These are phyloP conservation scores for Epirrita christyi DNA, from an alignment of 2,888 invertebrate genomes.

Conservation along the genomic window DNA sequence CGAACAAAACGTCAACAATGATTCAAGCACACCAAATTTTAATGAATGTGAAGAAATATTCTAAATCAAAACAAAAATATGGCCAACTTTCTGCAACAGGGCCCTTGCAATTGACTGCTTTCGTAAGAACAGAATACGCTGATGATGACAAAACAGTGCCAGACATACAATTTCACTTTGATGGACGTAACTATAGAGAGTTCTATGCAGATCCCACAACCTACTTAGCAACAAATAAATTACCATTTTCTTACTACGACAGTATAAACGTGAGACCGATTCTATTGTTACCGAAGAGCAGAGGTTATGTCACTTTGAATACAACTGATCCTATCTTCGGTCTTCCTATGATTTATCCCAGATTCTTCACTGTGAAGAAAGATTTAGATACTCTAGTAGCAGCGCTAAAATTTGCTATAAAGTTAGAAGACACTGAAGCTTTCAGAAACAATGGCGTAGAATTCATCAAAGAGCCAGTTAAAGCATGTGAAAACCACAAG, in stretches of 20 bases:
- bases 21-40: slow-evolving; percentile 60
- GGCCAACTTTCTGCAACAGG: slow-evolving; percentile 83
- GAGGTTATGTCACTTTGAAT: slow-evolving; percentile 86
- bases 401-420: slow-evolving; percentile 84
- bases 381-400: slow-evolving; percentile 86
- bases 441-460: slow-evolving; percentile 81
- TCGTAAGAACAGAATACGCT: slow-evolving; percentile 83
- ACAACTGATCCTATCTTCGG: slow-evolving; percentile 87
- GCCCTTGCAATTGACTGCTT: slow-evolving; percentile 83
- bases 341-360: slow-evolving; percentile 89
- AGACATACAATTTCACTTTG: slow-evolving; percentile 87
- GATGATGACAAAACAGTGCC: slow-evolving; percentile 79
- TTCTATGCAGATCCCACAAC: slow-evolving; percentile 83
- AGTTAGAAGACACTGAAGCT: slow-evolving; percentile 82
- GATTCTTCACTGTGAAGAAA: slow-evolving; percentile 85
- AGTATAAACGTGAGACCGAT: slow-evolving; percentile 86
- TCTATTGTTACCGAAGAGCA: slow-evolving; percentile 84
- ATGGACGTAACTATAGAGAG: slow-evolving; percentile 81
- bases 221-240: slow-evolving; percentile 67
- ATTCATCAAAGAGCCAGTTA: slow-evolving; percentile 82
- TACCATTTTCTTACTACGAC: slow-evolving; percentile 85
- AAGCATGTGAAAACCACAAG: slow-evolving; percentile 78
- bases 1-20: slow-evolving; percentile 78
- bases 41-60: slow-evolving; percentile 65
- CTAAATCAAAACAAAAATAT: slow-evolving; percentile 51